Evolutionary conservation across 2,888 invertebrate species (phyloP).

Genomic region (Epirrita christyi): DNA sequence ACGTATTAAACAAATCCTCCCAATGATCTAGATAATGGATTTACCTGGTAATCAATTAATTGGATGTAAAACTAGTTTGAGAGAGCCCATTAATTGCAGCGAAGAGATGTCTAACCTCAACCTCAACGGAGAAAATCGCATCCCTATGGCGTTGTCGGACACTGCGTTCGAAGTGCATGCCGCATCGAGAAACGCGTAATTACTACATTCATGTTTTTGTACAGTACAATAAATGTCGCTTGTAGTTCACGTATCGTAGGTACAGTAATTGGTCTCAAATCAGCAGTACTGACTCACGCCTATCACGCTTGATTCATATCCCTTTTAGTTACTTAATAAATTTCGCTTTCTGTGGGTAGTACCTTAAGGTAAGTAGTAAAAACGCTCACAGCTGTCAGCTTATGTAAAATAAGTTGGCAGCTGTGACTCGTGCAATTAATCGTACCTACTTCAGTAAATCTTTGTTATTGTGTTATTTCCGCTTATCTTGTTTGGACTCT

Average conservation of each 20-base stretch:
- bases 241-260: constrained; percentile 39
- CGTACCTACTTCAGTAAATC: not conserved
- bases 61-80: constrained; percentile 22
- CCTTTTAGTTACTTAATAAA: constrained; percentile 2
- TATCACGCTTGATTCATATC: constrained; percentile 8
- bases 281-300: not conserved
- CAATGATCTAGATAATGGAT: constrained; percentile 2
- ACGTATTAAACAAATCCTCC: constrained; percentile 7
- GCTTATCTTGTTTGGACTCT: no score
- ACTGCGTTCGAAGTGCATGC: constrained; percentile 83
- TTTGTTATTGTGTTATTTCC: not conserved
- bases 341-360: constrained; percentile 5
- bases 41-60: constrained; percentile 6
- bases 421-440: not conserved
- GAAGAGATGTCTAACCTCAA: constrained; percentile 83
- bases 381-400: constrained; percentile 1
- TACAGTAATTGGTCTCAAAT: not conserved
- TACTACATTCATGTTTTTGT: constrained; percentile 49
- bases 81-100: constrained; percentile 63
- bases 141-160: constrained; percentile 81
- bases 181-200: constrained; percentile 81
- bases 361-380: constrained; percentile 1
- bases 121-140: constrained; percentile 79
- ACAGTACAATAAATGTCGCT: constrained; percentile 43
- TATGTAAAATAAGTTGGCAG: no score